Conservation (phyloP, 2,797 vertebrate genomes). For the Pantherophis alleghaniensis region DNA sequence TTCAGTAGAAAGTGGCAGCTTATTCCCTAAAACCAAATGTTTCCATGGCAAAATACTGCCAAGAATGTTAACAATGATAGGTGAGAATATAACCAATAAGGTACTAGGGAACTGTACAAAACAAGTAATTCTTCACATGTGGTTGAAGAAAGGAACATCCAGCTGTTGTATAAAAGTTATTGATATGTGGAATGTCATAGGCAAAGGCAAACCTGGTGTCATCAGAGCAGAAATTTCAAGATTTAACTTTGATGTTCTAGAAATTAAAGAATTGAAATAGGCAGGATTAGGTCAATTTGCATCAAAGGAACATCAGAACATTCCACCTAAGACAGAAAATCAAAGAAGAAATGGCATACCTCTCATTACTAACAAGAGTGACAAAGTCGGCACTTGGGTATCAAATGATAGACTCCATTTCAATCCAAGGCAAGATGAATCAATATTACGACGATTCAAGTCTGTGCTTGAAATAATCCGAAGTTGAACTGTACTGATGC, state of each 20-base stretch:
- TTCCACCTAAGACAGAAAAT: not conserved
- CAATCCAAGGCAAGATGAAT: not conserved
- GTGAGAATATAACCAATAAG: not conserved
- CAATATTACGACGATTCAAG: not conserved
- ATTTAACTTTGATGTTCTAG: not conserved
- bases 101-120: not conserved
- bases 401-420: not conserved
- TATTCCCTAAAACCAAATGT: not conserved
- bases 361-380: not conserved
- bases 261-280: not conserved
- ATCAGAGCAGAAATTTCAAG: not conserved
- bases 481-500: not conserved
- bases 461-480: not conserved
- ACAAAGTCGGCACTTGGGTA: not conserved
- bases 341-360: not conserved
- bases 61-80: not conserved
- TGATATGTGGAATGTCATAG: not conserved
- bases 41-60: not conserved
- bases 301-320: not conserved
- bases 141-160: not conserved
- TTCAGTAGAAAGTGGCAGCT: not conserved
- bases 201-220: not conserved
- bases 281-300: not conserved
- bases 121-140: not conserved
- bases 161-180: not conserved